Evolutionary conservation across 2,888 invertebrate species (phyloP), one percentile per base, ranked within the genome.

Genomic region (Eurytoma adleriae): DNA sequence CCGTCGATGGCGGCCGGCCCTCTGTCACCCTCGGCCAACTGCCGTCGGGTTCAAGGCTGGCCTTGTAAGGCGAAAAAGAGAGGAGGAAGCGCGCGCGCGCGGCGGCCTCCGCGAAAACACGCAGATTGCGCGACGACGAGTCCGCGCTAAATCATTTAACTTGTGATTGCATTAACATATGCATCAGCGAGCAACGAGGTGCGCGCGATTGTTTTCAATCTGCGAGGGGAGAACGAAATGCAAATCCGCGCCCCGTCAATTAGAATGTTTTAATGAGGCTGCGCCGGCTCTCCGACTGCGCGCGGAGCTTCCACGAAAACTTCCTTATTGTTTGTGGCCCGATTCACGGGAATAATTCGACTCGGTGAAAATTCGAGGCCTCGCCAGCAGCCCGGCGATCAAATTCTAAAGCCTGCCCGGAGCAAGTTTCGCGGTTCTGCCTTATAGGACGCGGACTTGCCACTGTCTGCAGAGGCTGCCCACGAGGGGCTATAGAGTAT

Each of bases 351-450:
- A 54, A 72, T 67, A 81, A 77, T 74, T 66, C 70, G 61, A 18
- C 20, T 27, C 40, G 80, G 61, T 69, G 59, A 52, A 73, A 73
- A 14, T 69, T 62, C 52, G n/a, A 75, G 72, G 74, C 59, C 80
- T 79, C 56, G 66, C 61, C 70, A 75, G 81, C 87, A 88, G 79
- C 86, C 85, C 82, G 75, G 84, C 81, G 79, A 84, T 85, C 85
- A 85, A 85, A 84, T 85, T 85, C 78, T 79, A 81, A 72, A 76
- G 68, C 71, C 30, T 30, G 61, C 62, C 50, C 13, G 71, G 13
- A n/a, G 27, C 20, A 62, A 62, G n/a, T n/a, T n/a, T 30, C 30
- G 40, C 52, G 54, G 77, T 62, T 24, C 24, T 54, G 54, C 50
- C 71, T 71, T n/a, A 24, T 16, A 82, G 84, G 83, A 83, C 82